Evolutionary conservation across 2,113 vertebrate species (phyloP), one percentile per base, ranked within the genome.

Genomic region (Bombycilla garrulus): DNA sequence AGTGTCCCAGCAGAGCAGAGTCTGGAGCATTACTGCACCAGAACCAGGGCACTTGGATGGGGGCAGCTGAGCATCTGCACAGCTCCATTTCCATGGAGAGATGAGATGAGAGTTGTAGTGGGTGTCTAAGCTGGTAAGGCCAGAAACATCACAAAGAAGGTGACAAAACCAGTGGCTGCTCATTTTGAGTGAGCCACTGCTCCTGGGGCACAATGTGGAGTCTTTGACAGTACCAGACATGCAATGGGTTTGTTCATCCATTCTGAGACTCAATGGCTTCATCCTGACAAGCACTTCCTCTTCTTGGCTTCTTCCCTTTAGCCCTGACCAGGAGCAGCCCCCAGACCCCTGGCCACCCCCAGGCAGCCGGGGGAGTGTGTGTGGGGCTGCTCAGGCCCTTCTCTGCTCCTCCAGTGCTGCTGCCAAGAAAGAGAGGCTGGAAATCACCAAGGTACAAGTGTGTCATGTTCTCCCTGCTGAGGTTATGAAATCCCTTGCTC

Each of bases 401-500:
- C 10, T n/a, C 40, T 1, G 0, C 60, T 70, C 14, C 62, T 45
- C 36, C 12, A 10, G 36, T 40, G 57, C 71, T 9, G 16, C 81
- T 56, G 65, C 71, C 73, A 69, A 53, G 82, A 72, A 72, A 58
- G 66, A 76, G 38, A 69, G 76, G 70, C 87, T 83, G 79, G 82
- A 86, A 95, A 90, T 72, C 83, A 81, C 81, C 0, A 5, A 47
- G 64, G 71, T 91, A 60, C 90, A 64, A 70, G 60, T 53, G 54
- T 66, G 45, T 31, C 45, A 21, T 53, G 51, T 97, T 92, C 90
- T 48, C 84, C 89, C 86, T 74, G 94, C 67, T 23, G 74, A 36
- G 51, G 72, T 96, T 91, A 90, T 17, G 3, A 81, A 96, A 91
- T 31, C 1, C 4, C 94, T 97, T 91, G 81, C 91, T 96, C 86